These are phyloP conservation scores for Botia almorhae DNA, from an alignment of 2,797 vertebrate genomes.

Conservation along the genomic window DNA sequence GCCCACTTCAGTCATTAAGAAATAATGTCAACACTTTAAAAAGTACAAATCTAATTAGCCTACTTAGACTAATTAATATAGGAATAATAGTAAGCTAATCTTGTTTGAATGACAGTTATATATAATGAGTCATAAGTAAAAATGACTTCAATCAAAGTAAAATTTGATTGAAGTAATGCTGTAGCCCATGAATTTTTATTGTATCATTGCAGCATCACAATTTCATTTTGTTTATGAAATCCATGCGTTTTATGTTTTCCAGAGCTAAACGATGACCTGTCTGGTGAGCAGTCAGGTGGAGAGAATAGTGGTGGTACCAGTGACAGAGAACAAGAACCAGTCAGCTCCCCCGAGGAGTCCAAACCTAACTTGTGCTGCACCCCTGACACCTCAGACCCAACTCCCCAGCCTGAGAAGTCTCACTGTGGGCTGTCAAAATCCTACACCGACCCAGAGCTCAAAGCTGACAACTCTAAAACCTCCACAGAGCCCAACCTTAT, in stretches of 20 bases:
- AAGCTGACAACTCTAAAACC: slow-evolving; percentile 82
- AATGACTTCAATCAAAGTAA: no score
- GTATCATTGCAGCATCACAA: neutral
- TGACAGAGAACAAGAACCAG: slow-evolving; percentile 89
- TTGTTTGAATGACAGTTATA: neutral
- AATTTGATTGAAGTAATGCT: neutral
- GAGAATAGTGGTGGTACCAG: slow-evolving; percentile 86
- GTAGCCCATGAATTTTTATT: neutral
- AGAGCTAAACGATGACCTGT: slow-evolving; percentile 85
- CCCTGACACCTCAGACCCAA: slow-evolving; percentile 86
- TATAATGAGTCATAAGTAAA: neutral
- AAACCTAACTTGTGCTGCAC: slow-evolving; percentile 88
- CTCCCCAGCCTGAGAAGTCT: slow-evolving; percentile 82
- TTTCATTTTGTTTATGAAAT: neutral
- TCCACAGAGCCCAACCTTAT: slow-evolving; percentile 84
- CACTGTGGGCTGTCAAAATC: slow-evolving; percentile 81
- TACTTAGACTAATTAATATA: no score
- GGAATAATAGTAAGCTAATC: no score
- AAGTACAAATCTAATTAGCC: no score
- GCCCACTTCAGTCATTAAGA: neutral
- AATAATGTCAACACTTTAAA: neutral
- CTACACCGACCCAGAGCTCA: slow-evolving; percentile 75
- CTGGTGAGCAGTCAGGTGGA: slow-evolving; percentile 79
- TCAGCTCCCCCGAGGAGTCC: slow-evolving; percentile 87
- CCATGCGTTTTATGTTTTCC: slow-evolving; percentile 27